A percentile compares a stretch with the other conserved stretches of the same genome.
Evolutionary conservation across 2,888 invertebrate genomes (phyloP).

Genomic region (Pristionchus maxplancki): DNA sequence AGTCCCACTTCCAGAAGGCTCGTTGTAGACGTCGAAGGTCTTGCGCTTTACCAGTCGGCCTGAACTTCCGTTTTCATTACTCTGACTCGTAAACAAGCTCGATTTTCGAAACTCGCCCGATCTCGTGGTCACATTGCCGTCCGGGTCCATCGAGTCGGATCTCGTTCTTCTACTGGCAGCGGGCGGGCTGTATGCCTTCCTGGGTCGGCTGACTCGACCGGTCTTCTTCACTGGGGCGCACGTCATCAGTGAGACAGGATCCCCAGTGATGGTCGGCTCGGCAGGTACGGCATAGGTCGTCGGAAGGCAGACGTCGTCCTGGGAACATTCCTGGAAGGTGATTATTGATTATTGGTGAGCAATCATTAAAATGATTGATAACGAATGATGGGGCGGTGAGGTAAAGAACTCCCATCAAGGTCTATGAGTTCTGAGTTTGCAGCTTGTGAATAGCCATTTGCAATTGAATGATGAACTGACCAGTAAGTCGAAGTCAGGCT

Average conservation of each 20-base stretch:
- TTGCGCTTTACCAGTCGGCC: neutral
- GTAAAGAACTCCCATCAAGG: too few relatives aligned
- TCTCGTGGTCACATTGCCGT: neutral
- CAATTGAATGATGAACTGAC: neutral
- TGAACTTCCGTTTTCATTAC: neutral
- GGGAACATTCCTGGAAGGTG: too few relatives aligned
- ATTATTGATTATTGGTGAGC: too few relatives aligned
- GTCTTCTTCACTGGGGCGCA: neutral
- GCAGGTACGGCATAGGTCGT: too few relatives aligned
- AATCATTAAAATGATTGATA: too few relatives aligned
- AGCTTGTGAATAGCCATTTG: too few relatives aligned
- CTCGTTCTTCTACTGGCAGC: neutral
- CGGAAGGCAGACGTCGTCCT: too few relatives aligned
- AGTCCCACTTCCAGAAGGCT: neutral
- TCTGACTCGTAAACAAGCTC: too few relatives aligned
- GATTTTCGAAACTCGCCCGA: neutral
- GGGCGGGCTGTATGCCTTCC: neutral
- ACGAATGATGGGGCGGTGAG: too few relatives aligned
- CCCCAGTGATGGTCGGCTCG: too few relatives aligned
- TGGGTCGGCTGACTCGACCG: neutral
- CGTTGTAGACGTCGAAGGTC: neutral
- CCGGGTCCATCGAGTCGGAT: neutral
- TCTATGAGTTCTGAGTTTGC: too few relatives aligned
- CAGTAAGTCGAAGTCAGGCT: neutral
- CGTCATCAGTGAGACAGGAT: too few relatives aligned